These are phyloP conservation scores for Cynopterus brachyotis DNA, from an alignment of 2,113 vertebrate species.

Conservation along the genomic window DNA sequence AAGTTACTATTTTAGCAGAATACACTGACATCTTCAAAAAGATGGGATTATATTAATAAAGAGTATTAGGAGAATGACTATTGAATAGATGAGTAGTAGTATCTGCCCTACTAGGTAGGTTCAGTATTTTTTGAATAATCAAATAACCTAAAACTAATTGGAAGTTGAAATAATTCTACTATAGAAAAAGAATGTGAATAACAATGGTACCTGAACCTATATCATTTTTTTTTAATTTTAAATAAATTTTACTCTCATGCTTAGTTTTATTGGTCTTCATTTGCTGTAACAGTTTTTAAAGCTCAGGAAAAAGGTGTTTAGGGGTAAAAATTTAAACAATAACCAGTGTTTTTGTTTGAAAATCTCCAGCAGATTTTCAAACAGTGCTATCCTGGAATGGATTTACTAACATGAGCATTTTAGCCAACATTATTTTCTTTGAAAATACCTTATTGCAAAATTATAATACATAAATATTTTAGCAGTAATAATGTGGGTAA, in stretches of 20 bases:
- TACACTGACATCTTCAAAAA: not conserved
- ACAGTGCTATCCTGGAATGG: not conserved
- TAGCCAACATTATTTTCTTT: conserved; percentile 44
- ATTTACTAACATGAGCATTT: conserved; percentile 26
- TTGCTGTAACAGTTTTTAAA: not conserved
- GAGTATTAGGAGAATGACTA: not conserved
- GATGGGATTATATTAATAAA: not conserved
- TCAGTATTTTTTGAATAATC: conserved; percentile 9
- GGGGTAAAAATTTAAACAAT: not conserved
- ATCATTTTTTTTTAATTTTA: not conserved
- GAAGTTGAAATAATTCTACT: not conserved
- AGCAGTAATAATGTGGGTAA: conserved; percentile 71
- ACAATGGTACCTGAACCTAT: not conserved
- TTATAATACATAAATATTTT: conserved; percentile 76
- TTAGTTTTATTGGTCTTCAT: conserved; percentile 32
- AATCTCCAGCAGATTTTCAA: not conserved
- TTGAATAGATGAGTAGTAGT: not conserved
- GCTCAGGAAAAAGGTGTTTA: not conserved
- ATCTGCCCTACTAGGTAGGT: not conserved
- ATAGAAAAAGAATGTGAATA: not conserved
- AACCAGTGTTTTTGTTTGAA: not conserved
- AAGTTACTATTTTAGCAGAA: not conserved
- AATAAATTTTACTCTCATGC: not conserved
- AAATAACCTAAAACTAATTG: not conserved
- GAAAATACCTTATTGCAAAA: conserved; percentile 64